Conservation (phyloP, 2,797 vertebrate genomes). For the Pipistrellus pygmaeus region DNA sequence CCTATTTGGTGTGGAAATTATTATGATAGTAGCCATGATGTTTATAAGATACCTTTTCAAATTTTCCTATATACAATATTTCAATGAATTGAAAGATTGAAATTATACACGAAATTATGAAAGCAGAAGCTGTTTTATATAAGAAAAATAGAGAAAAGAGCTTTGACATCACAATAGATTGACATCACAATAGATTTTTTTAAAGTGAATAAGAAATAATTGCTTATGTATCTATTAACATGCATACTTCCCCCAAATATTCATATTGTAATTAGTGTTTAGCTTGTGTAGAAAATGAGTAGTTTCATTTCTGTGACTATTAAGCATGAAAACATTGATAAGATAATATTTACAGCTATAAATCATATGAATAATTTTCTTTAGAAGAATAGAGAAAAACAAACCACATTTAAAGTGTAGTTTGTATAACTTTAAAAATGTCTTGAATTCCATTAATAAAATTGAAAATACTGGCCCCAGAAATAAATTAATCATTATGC, state of each 20-base stretch:
- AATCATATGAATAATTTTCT: constrained; percentile 74
- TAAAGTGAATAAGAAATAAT: not conserved
- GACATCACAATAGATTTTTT: not conserved
- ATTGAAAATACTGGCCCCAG: constrained; percentile 9
- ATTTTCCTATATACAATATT: constrained; percentile 58
- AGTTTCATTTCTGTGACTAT: constrained; percentile 80
- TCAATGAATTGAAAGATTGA: not conserved
- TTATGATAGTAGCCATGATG: not conserved
- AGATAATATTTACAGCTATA: constrained; percentile 74
- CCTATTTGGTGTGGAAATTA: constrained; percentile 49
- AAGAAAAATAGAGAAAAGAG: constrained; percentile 4
- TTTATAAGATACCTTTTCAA: constrained; percentile 38
- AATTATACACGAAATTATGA: not conserved
- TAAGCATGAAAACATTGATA: constrained; percentile 72
- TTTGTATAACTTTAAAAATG: constrained; percentile 46
- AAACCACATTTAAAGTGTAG: constrained; percentile 50
- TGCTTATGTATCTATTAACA: constrained; percentile 75
- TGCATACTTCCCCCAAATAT: constrained; percentile 76
- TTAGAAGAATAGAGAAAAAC: constrained; percentile 7
- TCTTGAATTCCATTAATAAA: constrained; percentile 53
- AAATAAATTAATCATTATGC: constrained; percentile 26
- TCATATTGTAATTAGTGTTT: constrained; percentile 76
- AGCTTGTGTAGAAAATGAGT: constrained; percentile 77
- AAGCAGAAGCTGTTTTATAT: not conserved
- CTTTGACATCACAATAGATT: not conserved